Base-by-base conservation (phyloP, 2,888 invertebrate genomes). In the Lasiommata megera region DNA sequence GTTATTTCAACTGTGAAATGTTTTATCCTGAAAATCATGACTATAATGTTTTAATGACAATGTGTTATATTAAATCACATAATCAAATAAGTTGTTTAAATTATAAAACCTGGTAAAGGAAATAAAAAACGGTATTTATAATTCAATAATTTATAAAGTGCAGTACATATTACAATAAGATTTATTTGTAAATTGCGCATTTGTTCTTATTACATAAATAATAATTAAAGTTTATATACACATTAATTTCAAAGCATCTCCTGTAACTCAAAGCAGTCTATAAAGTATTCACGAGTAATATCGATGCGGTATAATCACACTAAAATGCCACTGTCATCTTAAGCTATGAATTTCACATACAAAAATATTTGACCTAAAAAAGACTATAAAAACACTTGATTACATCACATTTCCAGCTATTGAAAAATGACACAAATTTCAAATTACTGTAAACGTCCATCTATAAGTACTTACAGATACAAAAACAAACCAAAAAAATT, bases 61-160 rank as follows among this genome's bases (percentile, higher is more conserved):
- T 76, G 74, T 80, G 78, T 79, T 81, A 75, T 69, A 74, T 73
- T 74, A 74, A 69, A 70, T 58, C 62, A 66, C 48, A 50, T 65
- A 67, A 55, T 59, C 62, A 62, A 65, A 63, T 59, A 51, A 56
- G 28, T 58, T 60, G 52, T 56, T 58, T 61, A 31, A 68, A 66
- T 67, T 58, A 54, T 64, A 56, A 23, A 23, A 40, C 17, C 40
- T 28, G 31, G 52, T 3, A 40, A 66, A 70, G 73, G 11, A 70
- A 76, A 67, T 66, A 68, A 62, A 70, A 51, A 56, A 62, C 67
- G 65, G 66, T 23, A 44, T 28, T 58, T 67, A 71, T 63, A 81
- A 78, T 84, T 86, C 83, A 88, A 88, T 88, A 88, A 88, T 85
- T 88, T 88, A 88, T 87, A 80, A 82, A 85, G 87, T 88, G 87